Evolutionary conservation across 2,888 invertebrate species (phyloP).

Genomic region (Adela reaumurella): DNA sequence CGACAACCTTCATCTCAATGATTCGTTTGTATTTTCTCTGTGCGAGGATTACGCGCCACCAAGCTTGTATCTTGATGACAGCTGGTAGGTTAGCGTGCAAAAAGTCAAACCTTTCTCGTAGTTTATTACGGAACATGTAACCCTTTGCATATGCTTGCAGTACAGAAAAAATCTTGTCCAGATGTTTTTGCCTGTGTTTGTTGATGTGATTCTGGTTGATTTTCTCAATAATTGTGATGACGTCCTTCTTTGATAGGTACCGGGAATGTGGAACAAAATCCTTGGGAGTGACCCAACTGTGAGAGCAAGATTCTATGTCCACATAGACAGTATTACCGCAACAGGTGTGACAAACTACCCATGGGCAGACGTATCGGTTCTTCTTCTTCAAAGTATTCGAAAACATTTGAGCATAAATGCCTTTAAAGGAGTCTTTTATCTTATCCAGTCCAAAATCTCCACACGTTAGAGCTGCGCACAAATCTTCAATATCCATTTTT

Average conservation of each 20-base stretch:
- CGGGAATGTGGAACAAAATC: constrained; percentile 47
- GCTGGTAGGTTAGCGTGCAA: constrained; percentile 36
- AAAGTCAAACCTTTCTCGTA: constrained; percentile 33
- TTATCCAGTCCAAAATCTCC: constrained; percentile 21
- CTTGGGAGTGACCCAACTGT: constrained; percentile 50
- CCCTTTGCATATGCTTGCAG: constrained; percentile 62
- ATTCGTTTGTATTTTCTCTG: constrained; percentile 40
- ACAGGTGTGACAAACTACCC: constrained; percentile 49
- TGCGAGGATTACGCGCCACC: constrained; percentile 56
- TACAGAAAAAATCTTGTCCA: constrained; percentile 42
- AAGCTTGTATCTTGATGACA: constrained; percentile 56
- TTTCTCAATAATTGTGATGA: constrained; percentile 33
- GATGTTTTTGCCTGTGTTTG: constrained; percentile 32
- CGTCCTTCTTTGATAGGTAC: constrained; percentile 43
- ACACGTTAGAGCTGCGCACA: constrained; percentile 31
- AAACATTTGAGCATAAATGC: constrained; percentile 47
- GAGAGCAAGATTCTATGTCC: constrained; percentile 47
- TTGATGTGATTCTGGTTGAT: constrained; percentile 41
- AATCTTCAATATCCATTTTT: constrained; percentile 35
- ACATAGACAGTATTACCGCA: constrained; percentile 51
- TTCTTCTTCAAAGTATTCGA: constrained; percentile 40
- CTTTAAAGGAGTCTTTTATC: constrained; percentile 33
- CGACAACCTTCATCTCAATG: constrained; percentile 38
- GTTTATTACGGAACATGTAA: constrained; percentile 48
- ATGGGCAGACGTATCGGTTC: constrained; percentile 41